Base-by-base conservation (phyloP, 2,113 vertebrate species). In the Pithys albifrons region DNA sequence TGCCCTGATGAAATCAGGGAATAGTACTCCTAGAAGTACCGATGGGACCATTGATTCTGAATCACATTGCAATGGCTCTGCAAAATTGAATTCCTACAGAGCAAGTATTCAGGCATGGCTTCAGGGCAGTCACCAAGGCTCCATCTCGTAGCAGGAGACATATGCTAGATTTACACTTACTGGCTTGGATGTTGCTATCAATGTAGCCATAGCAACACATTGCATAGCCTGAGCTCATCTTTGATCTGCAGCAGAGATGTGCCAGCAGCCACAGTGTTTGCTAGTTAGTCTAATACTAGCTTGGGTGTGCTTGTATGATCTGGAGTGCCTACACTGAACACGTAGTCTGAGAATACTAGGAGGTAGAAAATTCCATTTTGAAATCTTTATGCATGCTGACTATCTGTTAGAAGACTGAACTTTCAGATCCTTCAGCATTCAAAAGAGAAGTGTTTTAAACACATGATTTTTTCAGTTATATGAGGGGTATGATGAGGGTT, bases 141-240 rank as follows among this genome's bases (percentile, higher is more conserved):
- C 48, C 39, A 41, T 71, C 52, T 71, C 18, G 7, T 64, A 95
- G 76, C 84, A 73, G 86, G 79, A 96, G 76, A 95, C 57, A 19
- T 39, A 77, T 64, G 91, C 67, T 89, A 84, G 86, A 39, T 95
- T 86, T 96, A 81, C 89, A 65, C 76, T 91, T 74, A 64, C 91
- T 31, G 28, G 69, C 59, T 25, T 89, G 91, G 55, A 46, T 86
- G 75, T 51, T 86, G 55, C 43, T 88, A 71, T 92, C 76, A 35
- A 0, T n/a, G 94, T 94, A 96, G 76, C 86, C 94, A 93, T 95
- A 84, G 94, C 86, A 97, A 96, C 96, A 25, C 12, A 1, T 27
- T 70, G 51, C 72, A 74, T 49, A 71, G 79, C 29, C 69, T 48
- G 64, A 1, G 8, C 79, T 93, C 83, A 55, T 66, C 69, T 93